These are phyloP conservation scores for Asobara japonica DNA, from an alignment of 1,140 invertebrate genomes.

Conservation along the genomic window DNA sequence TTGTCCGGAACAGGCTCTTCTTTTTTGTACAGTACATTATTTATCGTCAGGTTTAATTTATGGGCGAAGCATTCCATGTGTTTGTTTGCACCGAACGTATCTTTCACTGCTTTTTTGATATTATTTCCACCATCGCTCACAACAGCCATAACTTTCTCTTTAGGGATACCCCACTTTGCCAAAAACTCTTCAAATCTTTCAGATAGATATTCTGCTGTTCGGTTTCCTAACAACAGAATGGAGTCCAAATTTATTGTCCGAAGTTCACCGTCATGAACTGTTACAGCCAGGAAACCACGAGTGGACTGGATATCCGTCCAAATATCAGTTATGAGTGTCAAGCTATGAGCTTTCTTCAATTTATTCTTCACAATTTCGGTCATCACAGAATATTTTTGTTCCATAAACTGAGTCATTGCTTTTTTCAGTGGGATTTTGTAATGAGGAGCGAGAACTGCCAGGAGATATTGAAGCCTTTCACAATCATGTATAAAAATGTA, in stretches of 20 bases:
- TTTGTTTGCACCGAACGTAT: slow-evolving; percentile 55
- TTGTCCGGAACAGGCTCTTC: too few relatives aligned
- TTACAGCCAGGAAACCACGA: slow-evolving; percentile 45
- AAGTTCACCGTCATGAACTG: slow-evolving; percentile 39
- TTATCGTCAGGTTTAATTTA: slow-evolving; percentile 47
- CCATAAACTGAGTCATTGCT: slow-evolving; percentile 41
- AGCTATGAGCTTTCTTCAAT: slow-evolving; percentile 24
- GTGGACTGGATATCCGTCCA: slow-evolving; percentile 44
- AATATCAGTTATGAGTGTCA: slow-evolving; percentile 50
- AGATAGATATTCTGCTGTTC: slow-evolving; percentile 50
- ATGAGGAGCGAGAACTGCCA: slow-evolving; percentile 51
- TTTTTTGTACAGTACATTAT: background rate
- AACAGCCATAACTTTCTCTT: slow-evolving; percentile 53
- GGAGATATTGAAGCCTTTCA: slow-evolving; percentile 53
- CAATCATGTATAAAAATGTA: slow-evolving; percentile 34
- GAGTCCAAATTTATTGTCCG: slow-evolving; percentile 36
- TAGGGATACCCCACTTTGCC: slow-evolving; percentile 53
- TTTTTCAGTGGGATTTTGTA: slow-evolving; percentile 55
- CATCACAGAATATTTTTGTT: slow-evolving; percentile 52
- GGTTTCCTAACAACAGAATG: slow-evolving; percentile 38
- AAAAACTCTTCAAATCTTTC: slow-evolving; percentile 35
- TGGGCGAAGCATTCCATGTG: slow-evolving; percentile 62
- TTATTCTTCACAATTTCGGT: slow-evolving; percentile 40
- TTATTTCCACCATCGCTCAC: slow-evolving; percentile 60
- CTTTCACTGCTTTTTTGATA: slow-evolving; percentile 54